phyloP scores from a whole-genome alignment of 1,140 invertebrate genomes.

The Aphaenogaster rudis region DNA sequence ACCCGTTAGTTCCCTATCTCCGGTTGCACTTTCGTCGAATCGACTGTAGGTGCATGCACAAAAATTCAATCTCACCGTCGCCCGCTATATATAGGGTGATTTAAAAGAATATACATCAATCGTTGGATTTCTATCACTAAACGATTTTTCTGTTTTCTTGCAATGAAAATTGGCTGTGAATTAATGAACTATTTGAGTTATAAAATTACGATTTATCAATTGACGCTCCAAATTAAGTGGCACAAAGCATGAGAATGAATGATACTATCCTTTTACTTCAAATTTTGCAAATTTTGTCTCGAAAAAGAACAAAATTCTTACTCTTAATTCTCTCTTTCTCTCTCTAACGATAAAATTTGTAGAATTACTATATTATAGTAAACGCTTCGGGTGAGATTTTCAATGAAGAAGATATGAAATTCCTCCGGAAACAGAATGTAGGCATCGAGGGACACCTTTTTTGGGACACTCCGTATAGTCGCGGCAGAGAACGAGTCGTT shows the following conservation, averaged over 20 bases:
- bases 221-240: background rate
- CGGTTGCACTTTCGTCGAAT: constrained; percentile 85
- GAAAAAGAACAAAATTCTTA: background rate
- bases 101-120: constrained; percentile 6
- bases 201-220: background rate
- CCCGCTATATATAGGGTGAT: constrained; percentile 38
- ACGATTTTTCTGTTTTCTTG: background rate
- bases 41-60: constrained; percentile 85
- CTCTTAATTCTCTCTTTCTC: background rate
- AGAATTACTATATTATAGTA: background rate
- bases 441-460: constrained; percentile 29
- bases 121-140: background rate
- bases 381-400: background rate
- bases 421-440: background rate
- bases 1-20: constrained; percentile 54
- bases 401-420: background rate
- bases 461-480: constrained; percentile 46
- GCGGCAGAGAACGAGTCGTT: constrained; percentile 59
- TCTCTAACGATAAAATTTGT: too few species aligned
- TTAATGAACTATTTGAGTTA: background rate
- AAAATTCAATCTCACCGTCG: constrained; percentile 85
- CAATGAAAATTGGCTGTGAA: background rate
- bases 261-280: background rate
- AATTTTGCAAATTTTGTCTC: background rate
- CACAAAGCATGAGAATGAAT: background rate